Percentiles rank a stretch among this genome's conserved stretches.
Conservation (phyloP, 2,797 vertebrate species). For the Bradypus variegatus region DNA sequence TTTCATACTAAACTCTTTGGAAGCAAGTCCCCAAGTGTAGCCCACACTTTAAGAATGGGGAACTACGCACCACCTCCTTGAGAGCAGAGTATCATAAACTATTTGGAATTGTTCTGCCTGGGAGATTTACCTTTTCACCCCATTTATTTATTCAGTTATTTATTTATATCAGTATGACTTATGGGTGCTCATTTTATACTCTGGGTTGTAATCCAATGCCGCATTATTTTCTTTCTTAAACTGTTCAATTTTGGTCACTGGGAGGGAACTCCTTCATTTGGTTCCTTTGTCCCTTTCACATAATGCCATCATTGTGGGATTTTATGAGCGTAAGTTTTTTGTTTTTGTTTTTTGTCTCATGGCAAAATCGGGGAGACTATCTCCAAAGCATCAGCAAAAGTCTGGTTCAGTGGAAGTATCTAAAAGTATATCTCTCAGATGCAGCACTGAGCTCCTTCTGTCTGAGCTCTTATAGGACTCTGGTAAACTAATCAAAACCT, state of each 20-base stretch:
- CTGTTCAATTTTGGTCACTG: background rate
- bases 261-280: too few species aligned
- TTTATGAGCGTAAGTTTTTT: background rate
- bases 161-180: background rate
- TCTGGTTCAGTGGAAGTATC: too few species aligned
- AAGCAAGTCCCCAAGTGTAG: background rate
- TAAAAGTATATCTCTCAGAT: too few species aligned
- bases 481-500: too few species aligned
- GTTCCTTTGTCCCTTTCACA: background rate
- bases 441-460: too few species aligned
- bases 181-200: background rate
- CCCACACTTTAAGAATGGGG: background rate
- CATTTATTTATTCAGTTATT: background rate
- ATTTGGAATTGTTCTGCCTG: background rate
- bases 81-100: background rate
- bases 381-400: too few species aligned
- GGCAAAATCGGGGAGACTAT: too few species aligned
- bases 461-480: too few species aligned
- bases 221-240: background rate
- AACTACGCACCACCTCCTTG: background rate
- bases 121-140: background rate
- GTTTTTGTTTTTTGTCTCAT: too few species aligned
- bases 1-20: background rate
- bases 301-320: background rate
- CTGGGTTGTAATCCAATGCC: too few species aligned